Percentiles rank a stretch among this genome's conserved stretches.
Evolutionary conservation across 2,113 vertebrate genomes (phyloP).

Genomic region (Arvicanthis niloticus): DNA sequence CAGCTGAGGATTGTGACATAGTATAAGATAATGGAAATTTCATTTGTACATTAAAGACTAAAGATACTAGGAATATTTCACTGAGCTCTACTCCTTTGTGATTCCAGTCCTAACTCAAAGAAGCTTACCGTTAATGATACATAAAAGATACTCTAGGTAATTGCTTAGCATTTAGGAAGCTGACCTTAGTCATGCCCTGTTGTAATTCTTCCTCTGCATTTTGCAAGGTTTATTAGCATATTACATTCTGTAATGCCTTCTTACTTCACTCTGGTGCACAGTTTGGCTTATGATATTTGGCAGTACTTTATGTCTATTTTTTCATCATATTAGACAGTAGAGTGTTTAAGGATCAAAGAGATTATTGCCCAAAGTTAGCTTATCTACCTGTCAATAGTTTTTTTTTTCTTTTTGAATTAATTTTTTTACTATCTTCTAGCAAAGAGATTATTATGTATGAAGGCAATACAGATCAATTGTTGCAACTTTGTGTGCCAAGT

Average conservation of each 20-base stretch:
- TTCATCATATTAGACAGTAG: conserved; percentile 17
- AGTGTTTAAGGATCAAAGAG: background rate
- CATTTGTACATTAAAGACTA: conserved; percentile 42
- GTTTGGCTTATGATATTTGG: background rate
- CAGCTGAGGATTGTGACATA: background rate
- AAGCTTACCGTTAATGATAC: conserved; percentile 34
- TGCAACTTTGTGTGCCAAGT: background rate
- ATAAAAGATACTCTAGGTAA: background rate
- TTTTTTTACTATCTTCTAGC: background rate
- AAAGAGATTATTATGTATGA: background rate
- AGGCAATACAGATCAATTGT: background rate
- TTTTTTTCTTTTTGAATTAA: background rate
- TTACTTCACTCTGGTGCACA: background rate
- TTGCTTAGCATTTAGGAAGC: conserved; percentile 16
- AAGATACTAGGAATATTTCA: conserved; percentile 45
- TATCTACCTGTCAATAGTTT: background rate
- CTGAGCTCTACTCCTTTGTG: conserved; percentile 2
- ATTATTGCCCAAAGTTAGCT: background rate
- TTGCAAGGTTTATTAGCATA: background rate
- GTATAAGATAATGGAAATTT: conserved; percentile 49
- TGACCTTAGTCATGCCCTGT: background rate
- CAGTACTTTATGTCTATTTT: background rate
- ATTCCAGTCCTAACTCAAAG: background rate
- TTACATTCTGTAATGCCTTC: background rate
- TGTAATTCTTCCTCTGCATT: background rate